These are phyloP conservation scores for Polietes domitor DNA, from an alignment of 2,888 invertebrate species.

Conservation along the genomic window DNA sequence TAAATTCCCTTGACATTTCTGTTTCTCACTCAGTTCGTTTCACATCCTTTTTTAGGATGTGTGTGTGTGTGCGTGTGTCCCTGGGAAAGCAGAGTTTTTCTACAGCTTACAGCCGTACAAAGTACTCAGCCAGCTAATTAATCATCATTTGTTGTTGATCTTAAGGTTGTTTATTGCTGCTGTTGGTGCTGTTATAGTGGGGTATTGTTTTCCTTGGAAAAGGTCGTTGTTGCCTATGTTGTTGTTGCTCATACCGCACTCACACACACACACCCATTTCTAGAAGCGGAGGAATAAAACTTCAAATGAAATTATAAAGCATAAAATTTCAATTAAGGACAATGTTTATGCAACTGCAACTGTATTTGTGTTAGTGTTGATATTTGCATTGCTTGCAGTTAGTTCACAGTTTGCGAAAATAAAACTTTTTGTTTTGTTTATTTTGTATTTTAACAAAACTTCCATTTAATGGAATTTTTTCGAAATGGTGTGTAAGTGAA, in stretches of 20 bases:
- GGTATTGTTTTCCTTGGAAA: not conserved
- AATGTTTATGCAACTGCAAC: constrained; percentile 29
- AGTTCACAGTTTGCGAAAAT: not conserved
- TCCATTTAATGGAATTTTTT: not conserved
- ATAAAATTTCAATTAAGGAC: constrained; percentile 34
- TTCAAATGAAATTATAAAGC: constrained; percentile 24
- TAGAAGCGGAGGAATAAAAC: not conserved
- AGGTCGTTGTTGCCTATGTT: not conserved
- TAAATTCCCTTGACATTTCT: constrained; percentile 29
- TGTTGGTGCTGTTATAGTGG: no score
- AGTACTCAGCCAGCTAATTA: constrained; percentile 35
- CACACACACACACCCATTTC: not conserved
- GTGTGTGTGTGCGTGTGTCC: not conserved
- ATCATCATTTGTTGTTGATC: constrained; percentile 44
- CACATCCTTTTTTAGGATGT: not conserved
- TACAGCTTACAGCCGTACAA: constrained; percentile 21
- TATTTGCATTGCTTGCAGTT: not conserved
- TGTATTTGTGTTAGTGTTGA: not conserved
- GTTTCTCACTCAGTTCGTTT: constrained; percentile 19
- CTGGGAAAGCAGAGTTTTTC: not conserved
- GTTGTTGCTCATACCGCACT: not conserved
- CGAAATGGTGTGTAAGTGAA: not conserved
- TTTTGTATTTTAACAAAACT: not conserved
- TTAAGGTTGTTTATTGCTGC: constrained; percentile 30
- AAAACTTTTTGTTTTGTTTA: not conserved